Percentiles rank a stretch among this genome's conserved stretches.
phyloP scores from a whole-genome alignment of 2,797 vertebrate genomes.

The Parauchenoglanis punctatus region DNA sequence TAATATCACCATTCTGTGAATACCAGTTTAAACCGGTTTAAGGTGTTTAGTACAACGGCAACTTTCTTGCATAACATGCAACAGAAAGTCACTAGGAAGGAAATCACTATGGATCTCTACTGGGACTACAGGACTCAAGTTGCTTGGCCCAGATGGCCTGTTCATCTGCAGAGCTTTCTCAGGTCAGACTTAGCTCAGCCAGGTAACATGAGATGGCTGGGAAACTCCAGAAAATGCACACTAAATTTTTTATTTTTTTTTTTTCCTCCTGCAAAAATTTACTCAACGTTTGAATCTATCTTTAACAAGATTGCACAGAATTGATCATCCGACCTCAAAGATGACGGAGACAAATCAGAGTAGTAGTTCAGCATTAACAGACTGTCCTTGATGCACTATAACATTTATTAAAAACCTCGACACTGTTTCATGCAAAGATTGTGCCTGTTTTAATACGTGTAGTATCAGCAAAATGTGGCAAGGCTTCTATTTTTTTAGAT shows the following conservation, averaged over 20 bases:
- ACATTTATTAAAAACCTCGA: not conserved
- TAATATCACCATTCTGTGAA: not conserved
- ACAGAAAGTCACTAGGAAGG: not conserved
- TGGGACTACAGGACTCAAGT: conserved; percentile 62
- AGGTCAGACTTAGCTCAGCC: conserved; percentile 71
- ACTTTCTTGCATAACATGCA: not conserved
- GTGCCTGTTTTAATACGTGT: not conserved
- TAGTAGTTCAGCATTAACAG: not conserved
- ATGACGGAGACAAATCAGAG: not conserved
- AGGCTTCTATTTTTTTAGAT: not conserved
- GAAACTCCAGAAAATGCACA: conserved; percentile 65
- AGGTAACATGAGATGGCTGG: conserved; percentile 75
- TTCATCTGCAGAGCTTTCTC: conserved; percentile 73
- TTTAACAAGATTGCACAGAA: not conserved
- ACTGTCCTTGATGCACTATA: not conserved
- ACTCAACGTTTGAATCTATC: not conserved
- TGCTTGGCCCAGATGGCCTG: conserved; percentile 77
- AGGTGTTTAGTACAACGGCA: not conserved
- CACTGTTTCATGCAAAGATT: not conserved
- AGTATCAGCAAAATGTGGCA: not conserved
- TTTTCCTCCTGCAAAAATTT: not conserved
- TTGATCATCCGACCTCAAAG: not conserved
- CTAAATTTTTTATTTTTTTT: conserved; percentile 46
- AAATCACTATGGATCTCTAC: not conserved
- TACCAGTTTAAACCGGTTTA: not conserved